Evolutionary conservation across 1,140 invertebrate genomes (phyloP), one percentile per base, ranked within the genome.

Genomic region (Drosophila hydei): DNA sequence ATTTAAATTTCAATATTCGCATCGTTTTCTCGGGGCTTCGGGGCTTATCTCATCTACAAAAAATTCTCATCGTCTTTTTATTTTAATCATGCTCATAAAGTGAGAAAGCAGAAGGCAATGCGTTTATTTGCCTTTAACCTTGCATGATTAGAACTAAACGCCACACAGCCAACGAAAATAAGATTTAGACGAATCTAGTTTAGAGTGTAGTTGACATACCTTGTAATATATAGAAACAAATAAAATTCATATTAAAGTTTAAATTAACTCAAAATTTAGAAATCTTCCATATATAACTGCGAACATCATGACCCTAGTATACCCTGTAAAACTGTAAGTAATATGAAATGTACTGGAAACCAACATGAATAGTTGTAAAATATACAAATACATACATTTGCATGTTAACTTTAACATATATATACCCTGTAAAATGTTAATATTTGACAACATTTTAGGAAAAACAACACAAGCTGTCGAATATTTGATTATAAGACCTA

Each of bases 41-140:
- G 33, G 8, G 47, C 64, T 84, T 84, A 87, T 84, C 80, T 84
- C 80, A 84, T 75, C 61, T 55, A 47, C 48, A 6, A 87, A 71
- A 52, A 33, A 84, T 84, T 42, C 38, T 14, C 38, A 33, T 76
- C 77, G 68, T 71, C 65, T 48, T 56, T 76, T 84, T 42, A 14
- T 42, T 72, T 84, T 69, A 75, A 84, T 84, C 72, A 67, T 61
- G 63, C 14, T 62, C 60, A 45, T 75, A 59, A 33, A 51, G 64
- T 51, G 58, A 55, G 72, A 75, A 48, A 47, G 55, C 70, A 67
- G 52, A 68, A 55, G 48, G 33, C 72, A 72, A 33, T 23, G 33
- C 60, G 56, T 48, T 43, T 60, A 63, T 79, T 67, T 75, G 75
- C 61, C 47, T 65, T 83, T 68, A 64, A 45, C 47, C 48, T 73